A percentile compares a stretch with the other conserved stretches of the same genome.
phyloP scores from a whole-genome alignment of 1,140 invertebrate genomes.

The Diprion similis region DNA sequence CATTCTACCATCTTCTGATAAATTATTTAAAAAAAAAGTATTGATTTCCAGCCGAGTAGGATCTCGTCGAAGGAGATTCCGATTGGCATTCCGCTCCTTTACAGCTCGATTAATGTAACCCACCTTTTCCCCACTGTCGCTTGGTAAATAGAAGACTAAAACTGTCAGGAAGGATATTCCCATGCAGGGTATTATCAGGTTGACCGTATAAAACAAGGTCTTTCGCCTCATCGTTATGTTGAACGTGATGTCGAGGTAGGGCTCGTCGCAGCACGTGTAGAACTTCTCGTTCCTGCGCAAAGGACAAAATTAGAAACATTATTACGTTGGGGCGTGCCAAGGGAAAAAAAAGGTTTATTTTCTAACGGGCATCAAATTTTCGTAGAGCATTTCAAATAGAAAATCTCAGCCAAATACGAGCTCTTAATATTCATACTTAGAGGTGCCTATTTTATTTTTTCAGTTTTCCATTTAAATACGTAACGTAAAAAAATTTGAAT shows the following conservation, averaged over 20 bases:
- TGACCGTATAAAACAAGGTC: slow-evolving; percentile 97
- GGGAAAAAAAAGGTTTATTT: slow-evolving; percentile 17
- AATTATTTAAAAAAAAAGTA: slow-evolving; percentile 14
- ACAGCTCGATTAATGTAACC: slow-evolving; percentile 39
- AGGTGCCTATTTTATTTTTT: too few relatives aligned
- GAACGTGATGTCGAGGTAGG: slow-evolving; percentile 97
- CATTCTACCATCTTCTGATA: background rate
- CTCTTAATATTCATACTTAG: too few relatives aligned
- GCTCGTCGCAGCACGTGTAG: slow-evolving; percentile 97
- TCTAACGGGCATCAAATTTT: too few relatives aligned
- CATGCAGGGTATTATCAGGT: slow-evolving; percentile 97
- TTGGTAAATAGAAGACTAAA: slow-evolving; percentile 98
- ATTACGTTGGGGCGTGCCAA: background rate
- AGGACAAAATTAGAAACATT: slow-evolving; percentile 19
- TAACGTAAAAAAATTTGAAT: too few relatives aligned
- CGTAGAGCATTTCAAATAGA: too few relatives aligned
- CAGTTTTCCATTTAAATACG: too few relatives aligned
- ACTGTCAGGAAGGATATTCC: slow-evolving; percentile 98
- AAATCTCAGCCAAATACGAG: too few relatives aligned
- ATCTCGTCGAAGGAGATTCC: too few relatives aligned
- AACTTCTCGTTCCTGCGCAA: slow-evolving; percentile 86
- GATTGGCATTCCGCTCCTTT: too few relatives aligned
- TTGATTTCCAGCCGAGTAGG: background rate
- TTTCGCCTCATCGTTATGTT: slow-evolving; percentile 98
- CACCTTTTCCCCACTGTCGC: slow-evolving; percentile 99